Conservation (phyloP, 2,113 vertebrate genomes). For the Cyprinodon tularosa region DNA sequence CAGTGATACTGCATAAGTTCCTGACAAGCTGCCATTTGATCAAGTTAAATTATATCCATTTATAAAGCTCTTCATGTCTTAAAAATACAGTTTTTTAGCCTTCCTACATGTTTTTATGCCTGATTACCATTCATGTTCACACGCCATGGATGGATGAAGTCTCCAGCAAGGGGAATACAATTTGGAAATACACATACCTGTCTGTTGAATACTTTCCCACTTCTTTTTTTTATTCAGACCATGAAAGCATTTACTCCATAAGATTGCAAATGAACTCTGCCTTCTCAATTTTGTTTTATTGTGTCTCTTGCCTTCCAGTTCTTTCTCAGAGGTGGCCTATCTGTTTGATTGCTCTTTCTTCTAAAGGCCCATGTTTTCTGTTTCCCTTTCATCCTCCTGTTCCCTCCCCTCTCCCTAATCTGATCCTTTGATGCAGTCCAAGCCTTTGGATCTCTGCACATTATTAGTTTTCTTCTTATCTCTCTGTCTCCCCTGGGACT, state of each 20-base stretch:
- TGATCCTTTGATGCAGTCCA: conserved; percentile 56
- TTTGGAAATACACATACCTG: too few relatives aligned
- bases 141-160: background rate
- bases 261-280: background rate
- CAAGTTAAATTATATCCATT: background rate
- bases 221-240: background rate
- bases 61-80: background rate
- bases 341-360: conserved; percentile 23
- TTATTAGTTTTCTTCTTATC: conserved; percentile 76
- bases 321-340: conserved; percentile 28
- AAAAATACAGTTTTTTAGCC: background rate
- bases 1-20: background rate
- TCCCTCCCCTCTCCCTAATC: conserved; percentile 22
- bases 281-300: background rate
- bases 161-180: too few relatives aligned
- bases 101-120: background rate
- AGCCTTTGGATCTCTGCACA: conserved; percentile 62
- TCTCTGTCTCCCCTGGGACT: conserved; percentile 48
- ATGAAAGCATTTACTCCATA: background rate
- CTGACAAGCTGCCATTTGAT: background rate
- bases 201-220: background rate
- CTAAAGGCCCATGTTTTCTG: conserved; percentile 26
- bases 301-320: background rate
- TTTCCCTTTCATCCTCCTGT: conserved; percentile 35
- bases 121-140: too few relatives aligned